Evolutionary conservation across 2,113 vertebrate genomes (phyloP).

Genomic region (Rattus rattus): DNA sequence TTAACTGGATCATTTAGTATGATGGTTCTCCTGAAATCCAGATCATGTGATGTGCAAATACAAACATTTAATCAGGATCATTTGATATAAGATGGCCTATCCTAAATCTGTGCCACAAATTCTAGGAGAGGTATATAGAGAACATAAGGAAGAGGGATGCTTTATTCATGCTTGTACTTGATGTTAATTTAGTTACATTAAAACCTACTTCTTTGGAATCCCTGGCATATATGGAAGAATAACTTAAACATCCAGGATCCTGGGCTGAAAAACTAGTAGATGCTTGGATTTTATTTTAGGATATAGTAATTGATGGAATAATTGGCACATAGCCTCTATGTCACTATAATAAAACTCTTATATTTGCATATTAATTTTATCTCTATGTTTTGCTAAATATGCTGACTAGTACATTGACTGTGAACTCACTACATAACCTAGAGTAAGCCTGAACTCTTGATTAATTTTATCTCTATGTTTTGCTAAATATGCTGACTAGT

Average conservation of each 20-base stretch:
- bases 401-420: not conserved
- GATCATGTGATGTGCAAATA: not conserved
- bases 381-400: not conserved
- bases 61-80: not conserved
- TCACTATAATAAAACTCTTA: not conserved
- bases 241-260: too few species aligned
- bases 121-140: not conserved
- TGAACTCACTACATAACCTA: not conserved
- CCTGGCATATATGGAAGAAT: not conserved
- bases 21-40: not conserved
- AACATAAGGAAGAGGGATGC: rapidly evolving
- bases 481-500: not conserved
- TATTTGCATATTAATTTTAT: not conserved
- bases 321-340: not conserved
- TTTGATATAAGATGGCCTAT: not conserved
- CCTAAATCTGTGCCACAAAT: not conserved
- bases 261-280: not conserved
- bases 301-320: not conserved
- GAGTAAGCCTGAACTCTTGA: not conserved
- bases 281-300: not conserved
- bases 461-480: not conserved
- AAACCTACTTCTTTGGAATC: not conserved
- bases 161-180: not conserved
- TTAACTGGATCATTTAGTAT: not conserved
- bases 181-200: not conserved